A percentile compares a stretch with the other conserved stretches of the same genome.
Conservation (phyloP, 2,888 invertebrate genomes). For the Aphodius granarius region DNA sequence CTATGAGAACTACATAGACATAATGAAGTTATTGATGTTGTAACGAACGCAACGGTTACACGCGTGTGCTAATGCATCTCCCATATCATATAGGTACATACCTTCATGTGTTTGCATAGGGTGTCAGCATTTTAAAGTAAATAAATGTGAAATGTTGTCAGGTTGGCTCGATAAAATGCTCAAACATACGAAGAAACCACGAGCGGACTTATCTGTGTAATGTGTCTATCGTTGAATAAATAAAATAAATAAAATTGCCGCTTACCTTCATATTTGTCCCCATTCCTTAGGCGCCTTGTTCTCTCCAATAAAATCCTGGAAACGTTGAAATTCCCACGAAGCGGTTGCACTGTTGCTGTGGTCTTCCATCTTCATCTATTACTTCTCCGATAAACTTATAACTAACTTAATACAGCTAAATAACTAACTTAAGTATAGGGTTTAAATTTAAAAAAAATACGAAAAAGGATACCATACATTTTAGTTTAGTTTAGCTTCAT, state of each 20-base stretch:
- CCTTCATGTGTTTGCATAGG: neutral
- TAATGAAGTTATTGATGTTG: no score
- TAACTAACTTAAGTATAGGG: no score
- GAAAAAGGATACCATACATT: neutral
- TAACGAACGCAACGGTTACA: no score
- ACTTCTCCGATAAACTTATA: neutral
- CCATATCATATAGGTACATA: no score
- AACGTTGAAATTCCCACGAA: neutral
- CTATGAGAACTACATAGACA: no score
- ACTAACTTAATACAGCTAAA: neutral
- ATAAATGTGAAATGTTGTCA: no score
- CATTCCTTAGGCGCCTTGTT: neutral
- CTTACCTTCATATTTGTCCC: neutral
- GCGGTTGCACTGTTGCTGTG: neutral
- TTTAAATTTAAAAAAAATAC: neutral
- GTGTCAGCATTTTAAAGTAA: neutral
- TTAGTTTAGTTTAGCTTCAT: neutral
- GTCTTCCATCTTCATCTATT: neutral
- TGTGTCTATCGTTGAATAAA: neutral
- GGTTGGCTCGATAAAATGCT: no score
- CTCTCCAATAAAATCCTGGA: neutral
- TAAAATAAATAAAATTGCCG: neutral
- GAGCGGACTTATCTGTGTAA: neutral
- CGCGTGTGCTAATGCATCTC: no score
- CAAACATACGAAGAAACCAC: neutral